Conservation (phyloP, 2,888 invertebrate genomes). For the Eilema sororculum region DNA sequence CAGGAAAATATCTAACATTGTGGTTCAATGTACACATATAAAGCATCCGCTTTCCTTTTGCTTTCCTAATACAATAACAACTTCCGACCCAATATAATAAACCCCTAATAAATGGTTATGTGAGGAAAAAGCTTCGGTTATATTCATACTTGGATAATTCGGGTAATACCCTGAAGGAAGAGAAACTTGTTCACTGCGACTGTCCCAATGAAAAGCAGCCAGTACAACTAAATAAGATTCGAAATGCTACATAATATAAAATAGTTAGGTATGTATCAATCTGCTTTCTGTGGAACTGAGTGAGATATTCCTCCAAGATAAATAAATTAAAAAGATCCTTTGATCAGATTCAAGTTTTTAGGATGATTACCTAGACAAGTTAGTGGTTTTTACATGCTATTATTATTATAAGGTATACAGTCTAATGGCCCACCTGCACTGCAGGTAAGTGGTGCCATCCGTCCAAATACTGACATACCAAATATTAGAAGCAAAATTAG, state of each 20-base stretch:
- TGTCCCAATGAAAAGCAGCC: not conserved
- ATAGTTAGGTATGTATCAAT: not conserved
- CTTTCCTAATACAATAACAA: conserved; percentile 24
- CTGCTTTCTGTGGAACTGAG: not conserved
- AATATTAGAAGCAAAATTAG: no score
- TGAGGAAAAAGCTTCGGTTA: conserved; percentile 20
- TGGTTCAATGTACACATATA: conserved; percentile 18
- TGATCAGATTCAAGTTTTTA: no score
- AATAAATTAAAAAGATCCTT: no score
- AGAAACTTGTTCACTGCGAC: not conserved
- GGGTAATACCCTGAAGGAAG: conserved; percentile 10
- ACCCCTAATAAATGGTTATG: conserved; percentile 21
- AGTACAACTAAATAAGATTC: not conserved
- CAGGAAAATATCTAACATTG: conserved; percentile 17
- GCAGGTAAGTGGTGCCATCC: no score
- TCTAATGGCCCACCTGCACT: no score
- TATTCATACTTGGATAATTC: conserved; percentile 17
- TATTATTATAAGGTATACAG: no score
- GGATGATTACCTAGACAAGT: no score
- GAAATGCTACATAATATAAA: not conserved
- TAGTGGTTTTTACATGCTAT: no score
- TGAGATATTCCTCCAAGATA: not conserved
- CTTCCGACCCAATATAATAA: conserved; percentile 22
- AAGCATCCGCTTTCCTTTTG: conserved; percentile 25
- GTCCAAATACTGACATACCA: no score